These are phyloP conservation scores for Invenusta paracnida DNA, from an alignment of 2,888 invertebrate species.

Conservation along the genomic window DNA sequence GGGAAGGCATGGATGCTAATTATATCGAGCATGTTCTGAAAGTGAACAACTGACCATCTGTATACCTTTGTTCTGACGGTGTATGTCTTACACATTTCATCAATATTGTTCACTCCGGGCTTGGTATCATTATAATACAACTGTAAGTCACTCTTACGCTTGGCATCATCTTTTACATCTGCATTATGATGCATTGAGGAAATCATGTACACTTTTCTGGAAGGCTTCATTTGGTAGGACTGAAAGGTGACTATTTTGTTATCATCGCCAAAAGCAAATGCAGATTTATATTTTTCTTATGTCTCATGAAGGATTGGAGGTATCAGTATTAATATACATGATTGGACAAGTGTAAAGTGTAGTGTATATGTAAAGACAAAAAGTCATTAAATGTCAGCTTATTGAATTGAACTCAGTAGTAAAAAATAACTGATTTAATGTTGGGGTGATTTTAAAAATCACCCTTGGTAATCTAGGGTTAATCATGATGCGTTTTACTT, in stretches of 20 bases:
- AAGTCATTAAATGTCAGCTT: background rate
- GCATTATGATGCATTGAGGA: conserved; percentile 35
- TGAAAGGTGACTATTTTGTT: conserved; percentile 18
- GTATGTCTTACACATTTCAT: conserved; percentile 32
- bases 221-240: conserved; percentile 20
- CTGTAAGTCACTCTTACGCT: conserved; percentile 31
- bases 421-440: background rate
- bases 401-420: background rate
- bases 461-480: background rate
- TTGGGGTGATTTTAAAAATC: background rate
- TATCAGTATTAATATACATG: conserved; percentile 23
- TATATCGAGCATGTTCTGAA: conserved; percentile 29
- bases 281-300: conserved; percentile 8
- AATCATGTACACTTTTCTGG: conserved; percentile 24
- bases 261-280: conserved; percentile 22
- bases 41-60: conserved; percentile 29
- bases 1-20: conserved; percentile 3
- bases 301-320: conserved; percentile 27
- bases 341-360: background rate
- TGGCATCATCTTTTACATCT: background rate
- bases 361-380: background rate
- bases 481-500: too few species aligned
- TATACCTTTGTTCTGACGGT: conserved; percentile 19
- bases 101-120: conserved; percentile 11
- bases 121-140: conserved; percentile 31